Evolutionary conservation across 2,888 invertebrate genomes (phyloP), one percentile per base, ranked within the genome.

Genomic region (Poecilus cupreus): DNA sequence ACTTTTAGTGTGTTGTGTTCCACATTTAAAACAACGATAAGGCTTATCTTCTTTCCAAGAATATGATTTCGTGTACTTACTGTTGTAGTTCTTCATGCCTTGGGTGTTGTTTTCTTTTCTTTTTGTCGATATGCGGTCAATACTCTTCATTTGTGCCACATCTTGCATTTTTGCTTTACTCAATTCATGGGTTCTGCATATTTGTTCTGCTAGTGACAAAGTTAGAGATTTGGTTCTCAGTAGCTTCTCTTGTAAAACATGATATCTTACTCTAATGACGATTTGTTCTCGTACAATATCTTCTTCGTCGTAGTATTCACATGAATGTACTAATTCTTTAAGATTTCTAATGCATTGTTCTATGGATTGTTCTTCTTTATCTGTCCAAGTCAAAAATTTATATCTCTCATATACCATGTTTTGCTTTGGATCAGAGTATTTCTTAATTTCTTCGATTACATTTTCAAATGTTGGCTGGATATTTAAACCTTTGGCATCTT

Each of bases 361-460:
- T 3, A 26, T 5, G 2, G 26, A 26, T 68, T 83, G 72, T 11
- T 80, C 82, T 3, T 76, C 80, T 76, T 82, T 83, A 70, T 84
- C 82, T 26, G 79, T 79, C 32, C 68, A 80, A 3, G 60, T 83
- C n/a, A 83, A 57, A 46, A 83, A 82, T 46, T 82, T 83, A 70
- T 82, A 76, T 43, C 82, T 82, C 43, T 83, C 82, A 70, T 64
- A 84, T 11, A 82, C 79, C 43, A 84, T 32, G 74, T 84, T 84
- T 24, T 39, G 76, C 43, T 83, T 84, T 4, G 82, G 82, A 18
- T 72, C 16, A 32, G 49, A 74, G 54, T 80, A 51, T 13, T 37
- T 68, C 37, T 72, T 5, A 46, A 79, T 68, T 26, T 70, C 20
- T 11, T 13, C 3, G 8, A 43, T 39, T 0, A 80, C 70, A 8